Evolutionary conservation across 2,797 vertebrate species (phyloP), one percentile per base, ranked within the genome.

Genomic region (Cacajao melanocephalus): DNA sequence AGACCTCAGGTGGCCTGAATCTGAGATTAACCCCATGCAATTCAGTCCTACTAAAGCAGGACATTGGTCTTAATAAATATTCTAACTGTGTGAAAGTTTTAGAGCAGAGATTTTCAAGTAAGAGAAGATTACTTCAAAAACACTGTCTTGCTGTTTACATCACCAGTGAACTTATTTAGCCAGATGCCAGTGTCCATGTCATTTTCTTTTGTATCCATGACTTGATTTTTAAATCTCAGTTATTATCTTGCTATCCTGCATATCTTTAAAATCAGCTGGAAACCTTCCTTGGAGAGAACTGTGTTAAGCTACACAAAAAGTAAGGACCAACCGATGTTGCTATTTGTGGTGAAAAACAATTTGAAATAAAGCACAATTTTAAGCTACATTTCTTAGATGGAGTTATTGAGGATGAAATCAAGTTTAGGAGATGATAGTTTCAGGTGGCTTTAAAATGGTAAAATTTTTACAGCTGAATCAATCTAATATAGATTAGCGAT

Each of bases 401-500:
- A 52, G 2, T 46, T n/a, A 36, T n/a, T 41, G 12, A 39, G 22
- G 6, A 50, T 41, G 15, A 73, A 88, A 73, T 91, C 26, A 88
- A 22, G 6, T 76, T 92, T 81, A 64, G 24, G 14, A 85, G 30
- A 30, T 75, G 39, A 76, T 36, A 20, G 4, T 61, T 84, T 95
- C 73, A 28, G 84, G 17, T 50, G 46, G 20, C 46, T 92, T 96
- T 33, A n/a, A 41, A 92, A 70, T 72, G 44, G 36, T 17, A 48
- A 7, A 39, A 26, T 88, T 88, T 78, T 70, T 46, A 76, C 5
- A 82, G 46, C 55, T 2, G 24, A 84, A 78, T 91, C 79, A 67
- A 80, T 94, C 48, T 44, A 76, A 14, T 80, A 91, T 95, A 83
- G 83, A 96, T 95, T 72, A 88, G 36, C 17, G 72, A 48, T 92